phyloP scores from a whole-genome alignment of 2,888 invertebrate genomes.

The Congeria kusceri region DNA sequence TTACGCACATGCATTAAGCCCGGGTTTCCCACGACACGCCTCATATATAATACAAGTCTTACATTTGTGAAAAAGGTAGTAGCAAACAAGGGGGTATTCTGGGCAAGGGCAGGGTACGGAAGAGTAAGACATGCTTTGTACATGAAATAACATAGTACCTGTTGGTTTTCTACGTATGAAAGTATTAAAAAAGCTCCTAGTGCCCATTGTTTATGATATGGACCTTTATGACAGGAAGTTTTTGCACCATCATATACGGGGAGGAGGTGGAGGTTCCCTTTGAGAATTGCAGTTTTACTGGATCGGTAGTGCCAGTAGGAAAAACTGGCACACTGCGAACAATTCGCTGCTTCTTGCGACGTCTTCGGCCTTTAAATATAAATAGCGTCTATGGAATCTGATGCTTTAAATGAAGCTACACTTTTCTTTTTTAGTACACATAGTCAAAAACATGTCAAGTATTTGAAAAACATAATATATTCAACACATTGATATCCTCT shows the following conservation, averaged over 20 bases:
- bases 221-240: constrained; percentile 78
- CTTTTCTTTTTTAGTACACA: too few species aligned
- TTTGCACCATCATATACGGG: constrained; percentile 72
- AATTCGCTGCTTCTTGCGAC: constrained; percentile 63
- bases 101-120: background rate
- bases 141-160: constrained; percentile 50
- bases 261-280: constrained; percentile 65
- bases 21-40: too few species aligned
- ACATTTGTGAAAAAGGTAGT: background rate
- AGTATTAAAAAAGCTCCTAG: constrained; percentile 50
- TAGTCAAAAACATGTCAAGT: too few species aligned
- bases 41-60: constrained; percentile 5
- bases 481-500: too few species aligned
- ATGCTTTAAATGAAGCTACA: too few species aligned
- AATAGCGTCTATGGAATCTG: background rate
- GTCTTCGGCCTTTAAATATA: constrained; percentile 63
- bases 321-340: constrained; percentile 54
- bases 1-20: too few species aligned
- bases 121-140: constrained; percentile 60
- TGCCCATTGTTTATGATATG: constrained; percentile 73
- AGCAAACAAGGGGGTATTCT: background rate
- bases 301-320: constrained; percentile 45
- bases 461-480: too few species aligned
- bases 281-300: constrained; percentile 73
- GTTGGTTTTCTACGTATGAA: constrained; percentile 44